Evolutionary conservation across 2,113 vertebrate genomes (phyloP).

Genomic region (Paedocypris sp.): DNA sequence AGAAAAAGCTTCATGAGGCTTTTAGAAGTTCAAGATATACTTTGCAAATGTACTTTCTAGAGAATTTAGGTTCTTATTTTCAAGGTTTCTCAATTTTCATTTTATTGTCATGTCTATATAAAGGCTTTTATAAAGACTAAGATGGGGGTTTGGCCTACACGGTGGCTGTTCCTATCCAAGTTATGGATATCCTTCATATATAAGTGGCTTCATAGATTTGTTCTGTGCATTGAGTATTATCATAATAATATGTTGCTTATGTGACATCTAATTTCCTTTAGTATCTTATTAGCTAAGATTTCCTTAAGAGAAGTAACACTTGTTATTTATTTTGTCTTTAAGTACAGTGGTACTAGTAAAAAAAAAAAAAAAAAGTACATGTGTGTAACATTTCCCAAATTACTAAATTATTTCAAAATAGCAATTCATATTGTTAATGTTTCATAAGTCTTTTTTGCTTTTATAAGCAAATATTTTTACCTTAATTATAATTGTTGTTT

Average conservation of each 20-base stretch:
- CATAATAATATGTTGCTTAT: background rate
- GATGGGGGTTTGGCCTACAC: conserved; percentile 52
- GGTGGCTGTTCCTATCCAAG: conserved; percentile 55
- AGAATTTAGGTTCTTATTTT: background rate
- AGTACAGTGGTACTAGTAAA: too few relatives aligned
- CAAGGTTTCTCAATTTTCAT: background rate
- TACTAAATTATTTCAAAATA: too few relatives aligned
- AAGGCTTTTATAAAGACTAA: conserved; percentile 51
- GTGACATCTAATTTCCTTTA: too few relatives aligned
- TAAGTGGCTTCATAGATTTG: background rate
- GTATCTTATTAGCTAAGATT: too few relatives aligned
- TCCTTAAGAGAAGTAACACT: too few relatives aligned
- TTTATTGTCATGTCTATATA: conserved; percentile 20
- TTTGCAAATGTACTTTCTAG: background rate
- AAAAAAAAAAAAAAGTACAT: too few relatives aligned
- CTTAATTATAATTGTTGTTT: too few relatives aligned
- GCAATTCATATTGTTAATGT: too few relatives aligned
- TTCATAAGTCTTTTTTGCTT: too few relatives aligned
- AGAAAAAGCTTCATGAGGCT: conserved; percentile 60
- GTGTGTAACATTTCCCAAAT: too few relatives aligned
- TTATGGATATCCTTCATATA: conserved; percentile 18
- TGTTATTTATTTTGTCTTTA: too few relatives aligned
- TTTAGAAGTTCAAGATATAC: conserved; percentile 52
- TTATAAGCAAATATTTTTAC: too few relatives aligned
- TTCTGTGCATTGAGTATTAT: background rate